Evolutionary conservation across 2,888 invertebrate genomes (phyloP), one percentile per base, ranked within the genome.

Genomic region (Penaeus monodon): DNA sequence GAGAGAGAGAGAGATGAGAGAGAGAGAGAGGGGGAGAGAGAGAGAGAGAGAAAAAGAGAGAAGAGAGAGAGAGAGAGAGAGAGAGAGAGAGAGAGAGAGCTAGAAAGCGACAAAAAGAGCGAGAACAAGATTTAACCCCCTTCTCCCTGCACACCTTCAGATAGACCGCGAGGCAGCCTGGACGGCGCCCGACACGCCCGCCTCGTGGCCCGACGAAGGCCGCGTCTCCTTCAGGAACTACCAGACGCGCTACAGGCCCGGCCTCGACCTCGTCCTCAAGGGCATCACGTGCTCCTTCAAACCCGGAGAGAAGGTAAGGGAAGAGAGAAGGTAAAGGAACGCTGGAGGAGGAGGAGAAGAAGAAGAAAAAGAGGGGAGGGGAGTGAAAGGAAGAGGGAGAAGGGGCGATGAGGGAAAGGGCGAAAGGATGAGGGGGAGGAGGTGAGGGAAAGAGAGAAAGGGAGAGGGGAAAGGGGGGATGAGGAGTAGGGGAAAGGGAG

Each of bases 211-310:
- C 4, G 93, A 94, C 87, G 93, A 94, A 65, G 98, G 98, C 88
- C 93, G 94, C 70, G 95, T 99, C 65, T 94, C 95, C 90, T 96
- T 99, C 92, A 94, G 95, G 90, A 94, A 96, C 91, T 96, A 96
- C 92, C 95, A 96, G 92, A 96, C 98, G 49, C 95, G 97, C 8
- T 98, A 98, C 93, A 94, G 98, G 90, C 94, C 96, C 91, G 97
- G 96, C 38, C 93, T 97, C 81, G 97, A 98, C 91, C 94, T 98
- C 87, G 97, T 98, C 73, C 94, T 98, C 88, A 95, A 95, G 77
- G 95, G 95, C 90, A 94, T 98, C 90, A 94, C 93, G 7, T 94
- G 95, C 91, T 92, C 92, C 66, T 92, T 94, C 49, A 91, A 92
- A 38, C 92, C 93, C 29, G 93, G 93, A 70, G 94, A 95, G 91